Conservation (phyloP, 1,140 invertebrate genomes). For the Drosophila repletoides region DNA sequence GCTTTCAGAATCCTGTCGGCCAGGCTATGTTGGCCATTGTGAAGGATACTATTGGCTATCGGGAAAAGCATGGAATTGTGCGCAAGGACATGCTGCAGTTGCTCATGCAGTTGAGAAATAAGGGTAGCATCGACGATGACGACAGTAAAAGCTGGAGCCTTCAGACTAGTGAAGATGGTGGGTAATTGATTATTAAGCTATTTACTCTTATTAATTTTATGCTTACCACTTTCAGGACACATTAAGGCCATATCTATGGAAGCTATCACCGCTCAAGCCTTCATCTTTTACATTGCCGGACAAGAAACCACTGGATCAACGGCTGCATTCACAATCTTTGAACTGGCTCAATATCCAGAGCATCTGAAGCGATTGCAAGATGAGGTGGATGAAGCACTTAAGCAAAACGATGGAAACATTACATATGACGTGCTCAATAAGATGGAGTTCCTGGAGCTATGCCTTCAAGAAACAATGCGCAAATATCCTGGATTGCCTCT, state of each 20-base stretch:
- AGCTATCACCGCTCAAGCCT: conserved; percentile 84
- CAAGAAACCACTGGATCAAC: conserved; percentile 88
- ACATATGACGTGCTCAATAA: conserved; percentile 84
- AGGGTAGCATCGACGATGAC: conserved; percentile 74
- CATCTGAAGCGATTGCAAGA: conserved; percentile 84
- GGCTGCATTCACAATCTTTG: conserved; percentile 84
- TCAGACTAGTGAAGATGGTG: conserved; percentile 48
- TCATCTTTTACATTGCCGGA: conserved; percentile 88
- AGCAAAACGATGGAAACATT: conserved; percentile 82
- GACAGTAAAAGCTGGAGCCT: conserved; percentile 61
- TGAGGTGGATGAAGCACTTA: conserved; percentile 84
- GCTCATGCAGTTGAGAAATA: conserved; percentile 83
- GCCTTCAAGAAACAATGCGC: conserved; percentile 84
- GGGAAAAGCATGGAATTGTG: conserved; percentile 83
- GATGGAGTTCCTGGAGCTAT: conserved; percentile 84
- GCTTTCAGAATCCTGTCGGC: conserved; percentile 41
- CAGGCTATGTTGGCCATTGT: conserved; percentile 79
- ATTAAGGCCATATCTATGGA: conserved; percentile 81
- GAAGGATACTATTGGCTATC: conserved; percentile 83
- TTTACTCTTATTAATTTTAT: not conserved
- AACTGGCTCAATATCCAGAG: conserved; percentile 85
- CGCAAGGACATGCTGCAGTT: conserved; percentile 85
- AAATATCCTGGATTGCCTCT: conserved; percentile 85
- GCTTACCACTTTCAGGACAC: conserved; percentile 34
- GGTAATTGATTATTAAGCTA: not conserved